These are phyloP conservation scores for Drosophila nikananu DNA, from an alignment of 1,140 invertebrate species.

Conservation along the genomic window DNA sequence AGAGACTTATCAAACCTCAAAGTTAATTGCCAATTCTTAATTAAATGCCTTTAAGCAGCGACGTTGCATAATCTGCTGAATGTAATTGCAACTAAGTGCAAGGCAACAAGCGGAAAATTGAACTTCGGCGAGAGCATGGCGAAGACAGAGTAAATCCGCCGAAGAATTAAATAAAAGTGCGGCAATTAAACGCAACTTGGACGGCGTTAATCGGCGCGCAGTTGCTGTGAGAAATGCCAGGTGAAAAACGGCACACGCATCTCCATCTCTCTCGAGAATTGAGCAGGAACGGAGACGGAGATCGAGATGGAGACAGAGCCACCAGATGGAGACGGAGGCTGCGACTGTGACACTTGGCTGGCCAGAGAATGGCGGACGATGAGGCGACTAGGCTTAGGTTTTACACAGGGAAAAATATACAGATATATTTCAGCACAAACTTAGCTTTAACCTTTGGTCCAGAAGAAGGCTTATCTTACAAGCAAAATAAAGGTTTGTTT, in stretches of 20 bases:
- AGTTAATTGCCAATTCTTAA: constrained; percentile 50
- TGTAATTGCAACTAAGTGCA: constrained; percentile 40
- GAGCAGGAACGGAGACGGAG: constrained; percentile 2
- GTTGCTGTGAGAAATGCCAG: constrained; percentile 44
- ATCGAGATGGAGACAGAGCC: constrained; percentile 29
- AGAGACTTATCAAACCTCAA: constrained; percentile 28
- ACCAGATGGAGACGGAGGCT: constrained; percentile 17
- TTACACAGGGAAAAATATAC: constrained; percentile 4
- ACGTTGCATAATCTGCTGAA: constrained; percentile 46
- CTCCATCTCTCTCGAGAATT: constrained; percentile 43
- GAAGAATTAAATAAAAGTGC: constrained; percentile 79
- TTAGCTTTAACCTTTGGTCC: not conserved
- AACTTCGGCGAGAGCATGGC: constrained; percentile 32
- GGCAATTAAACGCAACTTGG: constrained; percentile 75
- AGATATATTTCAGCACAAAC: not conserved
- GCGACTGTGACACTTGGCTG: constrained; percentile 61
- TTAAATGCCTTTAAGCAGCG: constrained; percentile 47
- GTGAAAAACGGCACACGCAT: constrained; percentile 48
- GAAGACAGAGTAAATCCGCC: constrained; percentile 37
- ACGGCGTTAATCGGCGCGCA: constrained; percentile 61
- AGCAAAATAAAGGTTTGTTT: too few relatives aligned
- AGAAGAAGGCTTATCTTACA: too few relatives aligned
- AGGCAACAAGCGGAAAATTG: constrained; percentile 55
- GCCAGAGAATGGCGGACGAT: constrained; percentile 63
- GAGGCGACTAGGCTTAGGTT: constrained; percentile 57